A percentile compares a stretch with the other conserved stretches of the same genome.
These are phyloP conservation scores for Henricia sp. DNA, from an alignment of 53 echinoderm and acorn worm genomes.

Conservation along the genomic window DNA sequence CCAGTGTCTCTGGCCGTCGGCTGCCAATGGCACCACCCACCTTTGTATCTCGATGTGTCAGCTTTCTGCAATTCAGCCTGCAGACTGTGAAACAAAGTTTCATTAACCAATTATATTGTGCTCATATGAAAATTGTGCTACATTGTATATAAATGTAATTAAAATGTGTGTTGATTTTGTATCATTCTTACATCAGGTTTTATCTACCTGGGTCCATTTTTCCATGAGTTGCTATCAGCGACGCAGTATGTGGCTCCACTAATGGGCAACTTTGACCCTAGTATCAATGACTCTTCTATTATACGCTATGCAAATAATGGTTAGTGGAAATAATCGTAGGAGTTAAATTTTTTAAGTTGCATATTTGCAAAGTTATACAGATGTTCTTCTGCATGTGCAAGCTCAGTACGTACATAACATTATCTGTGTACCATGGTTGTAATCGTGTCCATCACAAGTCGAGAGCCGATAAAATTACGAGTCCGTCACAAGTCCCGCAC, in stretches of 20 bases:
- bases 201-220: slow-evolving; percentile 79
- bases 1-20: too few species aligned
- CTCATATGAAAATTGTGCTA: neutral
- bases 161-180: neutral
- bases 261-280: slow-evolving; percentile 97
- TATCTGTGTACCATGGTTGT: too few species aligned
- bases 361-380: too few species aligned
- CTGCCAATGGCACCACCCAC: too few species aligned
- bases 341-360: neutral
- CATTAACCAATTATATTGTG: neutral
- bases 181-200: slow-evolving; percentile 69
- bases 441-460: too few species aligned
- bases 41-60: too few species aligned
- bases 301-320: slow-evolving; percentile 87
- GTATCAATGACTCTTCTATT: slow-evolving; percentile 74
- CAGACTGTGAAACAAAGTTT: too few species aligned
- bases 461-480: too few species aligned
- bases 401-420: too few species aligned
- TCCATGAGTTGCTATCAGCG: slow-evolving; percentile 83
- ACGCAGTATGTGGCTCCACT: slow-evolving; percentile 95
- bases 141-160: neutral
- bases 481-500: too few species aligned
- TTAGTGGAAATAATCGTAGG: slow-evolving; percentile 40
- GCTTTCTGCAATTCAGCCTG: too few species aligned
- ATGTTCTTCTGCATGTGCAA: too few species aligned